These are phyloP conservation scores for Lepidurus arcticus DNA, from an alignment of 1,140 invertebrate genomes.

Conservation along the genomic window DNA sequence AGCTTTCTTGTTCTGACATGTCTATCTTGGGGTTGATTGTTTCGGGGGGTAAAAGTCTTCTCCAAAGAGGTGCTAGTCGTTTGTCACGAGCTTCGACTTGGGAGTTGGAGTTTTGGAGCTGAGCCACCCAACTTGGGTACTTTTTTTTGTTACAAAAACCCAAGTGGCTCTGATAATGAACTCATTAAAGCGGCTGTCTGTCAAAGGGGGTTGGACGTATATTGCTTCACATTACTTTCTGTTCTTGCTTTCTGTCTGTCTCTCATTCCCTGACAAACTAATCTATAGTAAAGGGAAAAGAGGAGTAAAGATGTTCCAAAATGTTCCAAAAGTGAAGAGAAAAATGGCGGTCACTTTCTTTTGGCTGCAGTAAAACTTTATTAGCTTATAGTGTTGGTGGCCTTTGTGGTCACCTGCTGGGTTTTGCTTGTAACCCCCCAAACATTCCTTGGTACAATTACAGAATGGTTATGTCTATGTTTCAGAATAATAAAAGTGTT, in stretches of 20 bases:
- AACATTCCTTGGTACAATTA: too few species aligned
- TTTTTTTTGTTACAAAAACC: not conserved
- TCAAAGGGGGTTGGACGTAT: slow-evolving; percentile 21
- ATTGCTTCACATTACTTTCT: not conserved
- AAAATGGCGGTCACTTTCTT: too few species aligned
- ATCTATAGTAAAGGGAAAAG: too few species aligned
- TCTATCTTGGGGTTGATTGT: slow-evolving; percentile 19
- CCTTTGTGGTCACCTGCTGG: too few species aligned
- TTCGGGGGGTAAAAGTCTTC: not conserved
- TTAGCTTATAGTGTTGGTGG: too few species aligned
- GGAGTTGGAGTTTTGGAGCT: not conserved
- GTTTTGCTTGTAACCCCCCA: too few species aligned
- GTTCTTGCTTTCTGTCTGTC: not conserved
- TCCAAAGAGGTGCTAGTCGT: not conserved
- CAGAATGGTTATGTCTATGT: too few species aligned
- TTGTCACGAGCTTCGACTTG: not conserved
- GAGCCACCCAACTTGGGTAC: not conserved
- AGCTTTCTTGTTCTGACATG: not conserved
- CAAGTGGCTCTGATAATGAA: not conserved
- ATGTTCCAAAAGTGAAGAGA: too few species aligned
- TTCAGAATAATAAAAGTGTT: too few species aligned
- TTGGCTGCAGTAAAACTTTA: too few species aligned
- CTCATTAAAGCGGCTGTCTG: slow-evolving; percentile 21
- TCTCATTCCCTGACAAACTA: not conserved
- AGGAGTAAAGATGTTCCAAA: too few species aligned